Percentiles rank a stretch among this genome's conserved stretches.
Evolutionary conservation across 2,113 vertebrate genomes (phyloP).

Genomic region (Scortum barcoo): DNA sequence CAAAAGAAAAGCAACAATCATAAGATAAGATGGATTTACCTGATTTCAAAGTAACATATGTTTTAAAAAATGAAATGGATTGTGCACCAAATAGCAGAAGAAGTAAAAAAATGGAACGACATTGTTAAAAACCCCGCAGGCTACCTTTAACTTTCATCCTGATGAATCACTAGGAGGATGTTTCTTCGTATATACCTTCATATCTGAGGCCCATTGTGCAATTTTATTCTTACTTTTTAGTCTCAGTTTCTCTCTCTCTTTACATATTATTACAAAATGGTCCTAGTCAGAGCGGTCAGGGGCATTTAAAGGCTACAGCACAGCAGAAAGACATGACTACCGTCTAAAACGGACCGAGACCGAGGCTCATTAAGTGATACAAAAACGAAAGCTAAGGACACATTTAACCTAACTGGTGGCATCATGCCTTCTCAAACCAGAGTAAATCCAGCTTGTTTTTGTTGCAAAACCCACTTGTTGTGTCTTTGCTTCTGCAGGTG

Average conservation of each 20-base stretch:
- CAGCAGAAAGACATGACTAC: background rate
- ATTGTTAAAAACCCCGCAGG: too few relatives aligned
- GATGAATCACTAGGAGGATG: background rate
- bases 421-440: background rate
- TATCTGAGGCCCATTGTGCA: too few relatives aligned
- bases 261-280: background rate
- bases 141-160: background rate
- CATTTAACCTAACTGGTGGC: background rate
- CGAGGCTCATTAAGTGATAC: background rate
- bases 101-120: background rate
- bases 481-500: conserved; percentile 82
- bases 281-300: background rate
- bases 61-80: background rate
- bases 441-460: background rate
- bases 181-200: too few relatives aligned
- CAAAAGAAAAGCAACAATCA: background rate
- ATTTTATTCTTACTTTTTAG: background rate
- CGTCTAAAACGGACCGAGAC: background rate
- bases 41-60: background rate
- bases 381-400: background rate
- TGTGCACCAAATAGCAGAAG: background rate
- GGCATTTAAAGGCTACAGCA: background rate
- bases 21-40: background rate
- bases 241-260: background rate
- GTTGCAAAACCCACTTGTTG: conserved; percentile 6